Evolutionary conservation across 1,140 invertebrate genomes (phyloP), one percentile per base, ranked within the genome.

Genomic region (Tyrophagus putrescentiae): DNA sequence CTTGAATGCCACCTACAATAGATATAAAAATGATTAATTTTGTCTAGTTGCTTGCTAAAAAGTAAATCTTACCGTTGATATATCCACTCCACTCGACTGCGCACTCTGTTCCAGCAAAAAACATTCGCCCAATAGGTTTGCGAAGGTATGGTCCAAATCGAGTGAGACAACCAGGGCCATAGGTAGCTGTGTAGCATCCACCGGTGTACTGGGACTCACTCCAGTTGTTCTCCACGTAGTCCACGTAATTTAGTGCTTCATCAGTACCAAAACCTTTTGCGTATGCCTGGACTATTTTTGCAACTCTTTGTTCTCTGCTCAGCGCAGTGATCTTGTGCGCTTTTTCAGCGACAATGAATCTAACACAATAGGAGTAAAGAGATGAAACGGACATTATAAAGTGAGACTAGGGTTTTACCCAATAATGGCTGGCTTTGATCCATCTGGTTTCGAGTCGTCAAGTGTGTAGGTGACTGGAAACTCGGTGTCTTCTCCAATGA

Each of bases 91-190:
- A 76, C 33, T 70, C 60, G 1, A 68, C 70, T 4, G 75, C 75
- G 3, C 72, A 73, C 64, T 76, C 75, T 29, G 74, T 76, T 1
- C 75, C 75, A n/a, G 72, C 75, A 66, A 75, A 76, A 61, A 71
- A 67, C 1, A 76, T 41, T 18, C 64, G 39, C 27, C 64, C 70
- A 33, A 70, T 57, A 25, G 69, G 68, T 27, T 65, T 54, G 18
- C 69, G 50, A 7, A 70, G 5, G 9, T 66, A 73, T 72, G 53
- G 68, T 53, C 72, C 70, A 65, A 67, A 73, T 18, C 65, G 63
- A 0, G 73, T 73, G 1, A 75, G 65, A 21, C 72, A 67, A 5
- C 72, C 72, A 1, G 73, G 73, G 13, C 72, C 71, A 62, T 69
- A 64, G 64, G 69, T 70, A 13, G 65, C 64, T 3, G 68, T 68